These are phyloP conservation scores for Myotis daubentonii DNA, from an alignment of 2,797 vertebrate genomes.

Conservation along the genomic window DNA sequence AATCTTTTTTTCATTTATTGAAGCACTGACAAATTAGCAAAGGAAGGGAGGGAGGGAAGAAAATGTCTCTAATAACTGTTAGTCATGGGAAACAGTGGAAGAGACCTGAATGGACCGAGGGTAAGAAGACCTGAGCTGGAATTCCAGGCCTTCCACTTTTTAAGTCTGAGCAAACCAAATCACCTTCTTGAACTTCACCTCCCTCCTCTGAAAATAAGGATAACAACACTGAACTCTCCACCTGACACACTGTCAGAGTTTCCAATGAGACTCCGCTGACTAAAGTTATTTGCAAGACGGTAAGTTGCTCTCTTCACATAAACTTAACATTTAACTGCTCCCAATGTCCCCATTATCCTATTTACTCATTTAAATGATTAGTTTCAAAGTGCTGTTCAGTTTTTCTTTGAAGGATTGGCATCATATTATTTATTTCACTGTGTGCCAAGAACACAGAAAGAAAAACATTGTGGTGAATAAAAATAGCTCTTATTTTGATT, in stretches of 20 bases:
- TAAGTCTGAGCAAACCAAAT: background rate
- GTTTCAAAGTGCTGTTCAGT: background rate
- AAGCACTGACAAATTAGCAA: background rate
- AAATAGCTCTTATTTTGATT: constrained; percentile 47
- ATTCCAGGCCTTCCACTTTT: background rate
- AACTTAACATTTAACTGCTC: background rate
- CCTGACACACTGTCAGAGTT: background rate
- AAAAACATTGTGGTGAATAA: background rate
- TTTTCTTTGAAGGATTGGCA: background rate
- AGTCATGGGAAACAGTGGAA: background rate
- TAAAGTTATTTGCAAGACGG: background rate
- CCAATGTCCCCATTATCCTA: background rate
- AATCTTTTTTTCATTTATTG: background rate
- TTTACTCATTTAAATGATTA: background rate
- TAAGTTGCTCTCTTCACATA: background rate
- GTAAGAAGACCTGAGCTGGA: background rate
- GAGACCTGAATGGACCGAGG: background rate
- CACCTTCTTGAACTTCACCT: background rate
- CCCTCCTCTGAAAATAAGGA: background rate
- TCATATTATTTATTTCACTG: background rate
- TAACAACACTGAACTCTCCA: background rate
- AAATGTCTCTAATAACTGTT: background rate
- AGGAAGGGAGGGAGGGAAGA: background rate
- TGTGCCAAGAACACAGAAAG: background rate
- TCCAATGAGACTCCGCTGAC: background rate